A percentile compares a stretch with the other conserved stretches of the same genome.
phyloP scores from a whole-genome alignment of 2,888 invertebrate genomes.

The Synergus laeviventris region DNA sequence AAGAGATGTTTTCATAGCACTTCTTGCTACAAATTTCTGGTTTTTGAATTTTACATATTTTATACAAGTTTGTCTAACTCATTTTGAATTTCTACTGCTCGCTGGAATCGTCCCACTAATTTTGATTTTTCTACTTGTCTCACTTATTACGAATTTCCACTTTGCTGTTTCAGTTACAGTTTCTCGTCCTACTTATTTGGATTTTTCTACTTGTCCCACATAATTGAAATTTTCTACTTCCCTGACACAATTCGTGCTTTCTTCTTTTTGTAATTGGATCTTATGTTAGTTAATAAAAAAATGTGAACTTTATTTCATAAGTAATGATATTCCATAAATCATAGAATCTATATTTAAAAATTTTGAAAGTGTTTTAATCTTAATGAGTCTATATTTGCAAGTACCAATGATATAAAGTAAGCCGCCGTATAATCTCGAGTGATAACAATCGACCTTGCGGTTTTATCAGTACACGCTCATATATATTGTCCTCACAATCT shows the following conservation, averaged over 20 bases:
- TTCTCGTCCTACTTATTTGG: neutral
- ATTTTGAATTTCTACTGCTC: too few relatives aligned
- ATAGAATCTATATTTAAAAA: too few relatives aligned
- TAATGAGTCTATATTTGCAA: too few relatives aligned
- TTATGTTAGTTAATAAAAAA: neutral
- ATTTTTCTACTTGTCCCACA: neutral
- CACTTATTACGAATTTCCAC: neutral
- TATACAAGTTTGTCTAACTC: too few relatives aligned
- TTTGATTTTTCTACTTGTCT: neutral
- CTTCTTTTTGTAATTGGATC: too few relatives aligned
- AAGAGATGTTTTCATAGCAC: too few relatives aligned
- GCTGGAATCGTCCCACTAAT: neutral
- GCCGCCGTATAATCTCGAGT: neutral
- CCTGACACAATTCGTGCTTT: neutral
- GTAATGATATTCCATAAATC: neutral
- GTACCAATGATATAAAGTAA: neutral
- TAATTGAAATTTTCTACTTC: neutral
- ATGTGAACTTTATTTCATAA: neutral
- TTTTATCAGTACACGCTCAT: neutral
- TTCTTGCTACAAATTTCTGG: neutral
- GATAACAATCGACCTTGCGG: conserved; percentile 15
- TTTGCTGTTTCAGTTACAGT: neutral
- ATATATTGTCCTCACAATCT: neutral
- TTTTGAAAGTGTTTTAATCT: too few relatives aligned
- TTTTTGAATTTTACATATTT: too few relatives aligned